Evolutionary conservation across 2,888 invertebrate genomes (phyloP).

Genomic region (Rhimphoctona megacephalus): DNA sequence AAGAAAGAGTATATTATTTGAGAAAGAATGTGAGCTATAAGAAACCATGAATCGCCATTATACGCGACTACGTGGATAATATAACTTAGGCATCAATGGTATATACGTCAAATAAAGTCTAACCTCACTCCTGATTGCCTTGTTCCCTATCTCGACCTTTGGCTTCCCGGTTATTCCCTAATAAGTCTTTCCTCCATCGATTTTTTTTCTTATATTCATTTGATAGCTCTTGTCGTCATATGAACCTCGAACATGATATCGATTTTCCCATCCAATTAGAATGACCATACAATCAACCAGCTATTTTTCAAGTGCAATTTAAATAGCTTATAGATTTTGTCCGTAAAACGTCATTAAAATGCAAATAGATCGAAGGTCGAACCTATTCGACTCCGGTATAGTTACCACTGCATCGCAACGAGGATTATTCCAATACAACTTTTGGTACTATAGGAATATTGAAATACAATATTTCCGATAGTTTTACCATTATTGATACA

Average conservation of each 20-base stretch:
- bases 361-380: slow-evolving; percentile 3
- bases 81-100: not conserved
- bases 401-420: not conserved
- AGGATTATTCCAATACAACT: not conserved
- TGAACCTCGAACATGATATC: slow-evolving; percentile 71
- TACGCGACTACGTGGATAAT: slow-evolving; percentile 18
- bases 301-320: slow-evolving; percentile 34
- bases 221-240: slow-evolving; percentile 15
- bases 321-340: not conserved
- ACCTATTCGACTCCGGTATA: not conserved
- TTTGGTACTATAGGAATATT: not conserved
- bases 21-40: slow-evolving; percentile 12
- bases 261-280: slow-evolving; percentile 76
- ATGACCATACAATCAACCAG: slow-evolving; percentile 42
- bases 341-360: slow-evolving; percentile 7
- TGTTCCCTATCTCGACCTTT: slow-evolving; percentile 10
- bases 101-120: slow-evolving; percentile 58
- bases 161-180: not conserved
- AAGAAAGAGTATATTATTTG: slow-evolving; percentile 16
- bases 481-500: not conserved
- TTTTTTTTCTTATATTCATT: slow-evolving; percentile 31
- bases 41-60: slow-evolving; percentile 57
- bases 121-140: slow-evolving; percentile 65
- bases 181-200: not conserved
- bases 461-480: not conserved